Conservation (phyloP, 1,140 invertebrate genomes). For the Macrostomum lignano region DNA sequence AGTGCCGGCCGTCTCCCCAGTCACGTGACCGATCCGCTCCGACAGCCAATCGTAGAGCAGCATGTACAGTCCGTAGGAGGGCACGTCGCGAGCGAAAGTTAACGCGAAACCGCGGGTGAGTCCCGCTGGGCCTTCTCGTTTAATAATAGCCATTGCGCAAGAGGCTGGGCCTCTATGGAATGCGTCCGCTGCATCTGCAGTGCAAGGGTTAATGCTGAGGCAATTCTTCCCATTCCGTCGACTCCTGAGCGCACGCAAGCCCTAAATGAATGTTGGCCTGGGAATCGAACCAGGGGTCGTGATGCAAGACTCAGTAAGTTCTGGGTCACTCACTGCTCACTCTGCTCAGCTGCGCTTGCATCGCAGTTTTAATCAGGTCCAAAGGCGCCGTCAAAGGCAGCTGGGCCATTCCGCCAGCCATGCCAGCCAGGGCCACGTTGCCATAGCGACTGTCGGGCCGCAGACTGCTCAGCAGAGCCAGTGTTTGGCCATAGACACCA, state of each 20-base stretch:
- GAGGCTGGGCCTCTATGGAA: conserved; percentile 11
- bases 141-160: conserved; percentile 3
- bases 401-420: conserved; percentile 34
- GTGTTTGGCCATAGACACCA: conserved; percentile 36
- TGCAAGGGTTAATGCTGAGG: too few relatives aligned
- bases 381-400: conserved; percentile 36
- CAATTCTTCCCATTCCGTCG: too few relatives aligned
- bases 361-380: conserved; percentile 40
- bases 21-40: conserved; percentile 8
- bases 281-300: too few relatives aligned
- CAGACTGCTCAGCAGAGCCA: conserved; percentile 20
- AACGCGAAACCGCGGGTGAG: conserved; percentile 20
- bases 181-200: too few relatives aligned
- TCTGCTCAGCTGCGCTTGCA: conserved; percentile 33
- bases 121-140: conserved; percentile 9
- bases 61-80: conserved; percentile 37
- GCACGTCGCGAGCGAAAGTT: conserved; percentile 27
- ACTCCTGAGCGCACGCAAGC: too few relatives aligned
- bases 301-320: background rate
- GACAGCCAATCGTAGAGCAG: conserved; percentile 31
- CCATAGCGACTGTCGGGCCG: conserved; percentile 9
- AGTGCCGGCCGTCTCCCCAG: conserved; percentile 10
- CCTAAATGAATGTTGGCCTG: too few relatives aligned
- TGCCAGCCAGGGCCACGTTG: conserved; percentile 32
- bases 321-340: conserved; percentile 5